phyloP scores from a whole-genome alignment of 2,113 vertebrate genomes.

The Poecilia latipinna region DNA sequence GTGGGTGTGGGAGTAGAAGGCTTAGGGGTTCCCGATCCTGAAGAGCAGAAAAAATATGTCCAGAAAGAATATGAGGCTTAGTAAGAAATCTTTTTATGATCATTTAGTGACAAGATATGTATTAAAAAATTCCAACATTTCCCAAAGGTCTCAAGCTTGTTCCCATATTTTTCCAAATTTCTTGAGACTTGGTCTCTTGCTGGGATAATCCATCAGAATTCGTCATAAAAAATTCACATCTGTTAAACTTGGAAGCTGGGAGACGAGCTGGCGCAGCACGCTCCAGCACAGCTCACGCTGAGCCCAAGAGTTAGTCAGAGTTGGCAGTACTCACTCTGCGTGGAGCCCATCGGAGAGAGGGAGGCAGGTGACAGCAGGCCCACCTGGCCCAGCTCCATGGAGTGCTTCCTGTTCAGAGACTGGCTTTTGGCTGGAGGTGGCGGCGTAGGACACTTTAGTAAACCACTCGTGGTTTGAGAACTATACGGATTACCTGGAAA shows the following conservation, averaged over 20 bases:
- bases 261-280: conserved; percentile 1
- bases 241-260: conserved; percentile 28
- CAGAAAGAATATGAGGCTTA: not conserved
- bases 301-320: not conserved
- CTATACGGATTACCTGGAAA: conserved; percentile 82
- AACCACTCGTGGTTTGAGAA: conserved; percentile 89
- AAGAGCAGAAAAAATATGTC: conserved; percentile 44
- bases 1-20: conserved; percentile 96
- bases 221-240: conserved; percentile 9
- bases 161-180: conserved; percentile 10
- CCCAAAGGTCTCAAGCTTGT: not conserved
- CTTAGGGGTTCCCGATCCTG: conserved; percentile 98
- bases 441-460: conserved; percentile 95
- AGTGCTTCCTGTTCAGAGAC: conserved; percentile 93
- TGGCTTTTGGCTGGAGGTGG: conserved; percentile 90
- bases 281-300: not conserved
- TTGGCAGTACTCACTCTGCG: conserved; percentile 90
- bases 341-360: conserved; percentile 91
- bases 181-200: conserved; percentile 17
- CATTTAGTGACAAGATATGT: not conserved
- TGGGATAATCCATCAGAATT: conserved; percentile 11
- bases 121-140: not conserved
- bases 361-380: conserved; percentile 92
- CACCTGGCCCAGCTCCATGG: conserved; percentile 90
- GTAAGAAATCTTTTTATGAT: not conserved